These are phyloP conservation scores for Anoura caudifer DNA, from an alignment of 2,113 vertebrate species.

Conservation along the genomic window DNA sequence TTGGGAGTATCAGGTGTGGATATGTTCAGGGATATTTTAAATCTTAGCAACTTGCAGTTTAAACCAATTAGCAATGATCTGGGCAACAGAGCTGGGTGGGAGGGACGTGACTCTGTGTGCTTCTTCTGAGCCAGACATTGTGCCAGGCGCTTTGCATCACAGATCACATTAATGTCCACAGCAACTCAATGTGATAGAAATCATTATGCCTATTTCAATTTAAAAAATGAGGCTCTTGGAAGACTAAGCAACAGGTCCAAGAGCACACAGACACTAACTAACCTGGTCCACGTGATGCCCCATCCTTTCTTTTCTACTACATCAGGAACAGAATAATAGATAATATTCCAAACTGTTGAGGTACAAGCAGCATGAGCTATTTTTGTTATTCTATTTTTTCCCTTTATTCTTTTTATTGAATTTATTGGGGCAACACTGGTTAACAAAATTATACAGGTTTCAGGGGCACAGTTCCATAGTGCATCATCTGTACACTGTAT, in stretches of 20 bases:
- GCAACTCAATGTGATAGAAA: not conserved
- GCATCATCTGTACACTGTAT: too few species aligned
- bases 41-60: not conserved
- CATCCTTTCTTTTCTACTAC: not conserved
- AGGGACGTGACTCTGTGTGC: not conserved
- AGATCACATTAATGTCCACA: not conserved
- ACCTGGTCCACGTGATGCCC: not conserved
- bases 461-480: too few species aligned
- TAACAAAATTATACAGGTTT: too few species aligned
- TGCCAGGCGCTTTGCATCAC: not conserved
- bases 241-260: not conserved
- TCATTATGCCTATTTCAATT: not conserved
- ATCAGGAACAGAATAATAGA: not conserved
- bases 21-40: not conserved
- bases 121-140: not conserved
- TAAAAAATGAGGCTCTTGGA: not conserved
- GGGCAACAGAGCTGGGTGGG: not conserved
- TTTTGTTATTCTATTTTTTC: not conserved
- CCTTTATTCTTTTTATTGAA: too few species aligned
- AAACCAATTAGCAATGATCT: not conserved
- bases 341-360: not conserved
- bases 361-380: not conserved
- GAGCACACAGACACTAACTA: not conserved
- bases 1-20: not conserved
- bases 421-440: too few species aligned